Conservation (phyloP, 2,113 vertebrate species). For the Podarcis cretensis region DNA sequence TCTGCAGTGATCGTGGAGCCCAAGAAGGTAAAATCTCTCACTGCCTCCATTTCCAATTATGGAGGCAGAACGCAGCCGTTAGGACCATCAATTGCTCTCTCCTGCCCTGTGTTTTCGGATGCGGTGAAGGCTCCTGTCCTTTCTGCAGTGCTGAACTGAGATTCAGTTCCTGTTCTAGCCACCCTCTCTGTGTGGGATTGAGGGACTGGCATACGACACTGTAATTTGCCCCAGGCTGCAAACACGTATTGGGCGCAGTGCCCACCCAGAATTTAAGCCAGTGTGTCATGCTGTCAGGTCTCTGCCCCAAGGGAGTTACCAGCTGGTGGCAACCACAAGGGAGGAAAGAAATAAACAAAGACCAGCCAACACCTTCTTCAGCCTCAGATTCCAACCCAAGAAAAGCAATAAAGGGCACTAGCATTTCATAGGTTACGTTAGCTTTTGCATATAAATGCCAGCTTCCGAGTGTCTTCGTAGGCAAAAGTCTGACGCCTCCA, state of each 20-base stretch:
- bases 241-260: background rate
- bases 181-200: background rate
- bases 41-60: too few species aligned
- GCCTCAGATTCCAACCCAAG: background rate
- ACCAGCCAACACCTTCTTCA: background rate
- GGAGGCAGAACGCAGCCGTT: too few species aligned
- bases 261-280: background rate
- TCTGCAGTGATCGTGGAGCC: too few species aligned
- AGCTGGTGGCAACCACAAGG: too few species aligned
- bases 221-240: background rate
- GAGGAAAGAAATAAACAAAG: background rate
- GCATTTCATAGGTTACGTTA: background rate
- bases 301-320: background rate
- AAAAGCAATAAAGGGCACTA: too few species aligned
- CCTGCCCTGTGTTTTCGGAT: background rate
- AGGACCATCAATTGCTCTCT: too few species aligned
- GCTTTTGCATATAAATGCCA: background rate
- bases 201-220: background rate
- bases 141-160: background rate
- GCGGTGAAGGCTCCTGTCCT: background rate
- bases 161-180: background rate
- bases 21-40: too few species aligned
- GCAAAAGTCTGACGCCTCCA: background rate
- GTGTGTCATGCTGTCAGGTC: background rate
- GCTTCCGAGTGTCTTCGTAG: fast-evolving